Percentiles rank a stretch among this genome's conserved stretches.
Conservation (phyloP, 2,888 invertebrate species). For the Litoditis marina region DNA sequence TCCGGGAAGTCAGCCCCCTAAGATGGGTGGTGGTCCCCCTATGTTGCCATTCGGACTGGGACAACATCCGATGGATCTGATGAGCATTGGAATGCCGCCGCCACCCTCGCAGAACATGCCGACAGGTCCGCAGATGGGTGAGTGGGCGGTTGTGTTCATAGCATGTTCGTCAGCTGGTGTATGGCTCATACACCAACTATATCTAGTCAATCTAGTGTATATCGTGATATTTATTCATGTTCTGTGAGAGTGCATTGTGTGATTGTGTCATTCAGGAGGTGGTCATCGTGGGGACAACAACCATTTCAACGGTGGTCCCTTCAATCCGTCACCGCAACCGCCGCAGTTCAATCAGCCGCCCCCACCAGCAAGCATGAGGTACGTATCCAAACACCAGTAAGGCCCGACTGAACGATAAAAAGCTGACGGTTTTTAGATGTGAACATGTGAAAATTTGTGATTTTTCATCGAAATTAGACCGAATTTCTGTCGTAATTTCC, state of each 20-base stretch:
- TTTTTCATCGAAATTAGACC: not conserved
- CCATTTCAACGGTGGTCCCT: conserved; percentile 6
- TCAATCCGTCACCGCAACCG: conserved; percentile 14
- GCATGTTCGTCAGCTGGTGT: no score
- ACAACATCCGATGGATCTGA: conserved; percentile 14
- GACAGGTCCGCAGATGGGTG: conserved; percentile 8
- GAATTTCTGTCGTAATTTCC: no score
- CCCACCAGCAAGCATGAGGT: no score
- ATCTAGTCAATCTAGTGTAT: no score
- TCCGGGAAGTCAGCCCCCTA: conserved; percentile 2
- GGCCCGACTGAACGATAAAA: no score
- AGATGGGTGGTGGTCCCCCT: conserved; percentile 4
- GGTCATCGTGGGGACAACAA: no score
- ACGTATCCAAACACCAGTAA: no score
- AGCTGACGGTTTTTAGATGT: no score
- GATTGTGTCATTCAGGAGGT: not conserved
- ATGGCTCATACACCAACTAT: no score
- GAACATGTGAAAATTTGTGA: not conserved
- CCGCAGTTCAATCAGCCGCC: conserved; percentile 18
- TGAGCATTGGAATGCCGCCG: conserved; percentile 18
- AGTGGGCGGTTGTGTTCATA: not conserved
- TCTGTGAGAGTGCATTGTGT: no score
- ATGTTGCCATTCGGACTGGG: conserved; percentile 8
- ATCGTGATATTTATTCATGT: no score
- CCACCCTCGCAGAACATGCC: conserved; percentile 1